Evolutionary conservation across 2,888 invertebrate species (phyloP), one percentile per base, ranked within the genome.

Genomic region (Blastobasis adustella): DNA sequence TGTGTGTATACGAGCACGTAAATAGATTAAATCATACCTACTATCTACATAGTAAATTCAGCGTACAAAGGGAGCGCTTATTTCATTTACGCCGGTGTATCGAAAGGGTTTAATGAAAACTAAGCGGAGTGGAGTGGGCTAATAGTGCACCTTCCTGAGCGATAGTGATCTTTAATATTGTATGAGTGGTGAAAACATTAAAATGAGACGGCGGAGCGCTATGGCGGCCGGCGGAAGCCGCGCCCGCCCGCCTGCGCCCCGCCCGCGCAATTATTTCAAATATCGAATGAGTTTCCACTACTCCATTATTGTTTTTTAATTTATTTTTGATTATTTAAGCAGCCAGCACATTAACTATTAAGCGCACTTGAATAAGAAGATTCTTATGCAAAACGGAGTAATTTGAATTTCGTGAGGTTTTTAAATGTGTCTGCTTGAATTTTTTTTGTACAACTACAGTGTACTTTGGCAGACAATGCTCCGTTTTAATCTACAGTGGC

Each of bases 81-180:
- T 37, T 37, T 45, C 10, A 38, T 45, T 49, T 10, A 10, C 7
- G 47, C 38, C 10, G 43, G 58, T 59, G 61, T 63, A 71, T 69
- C 65, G 73, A 78, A 82, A 82, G 77, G 75, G 79, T 80, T 79
- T 82, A 84, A 86, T 85, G 83, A 84, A 82, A 83, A 75, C 71
- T 76, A 79, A 79, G 77, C 70, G 76, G 77, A 76, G 70, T 42
- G 10, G 23, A 23, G 23, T 23, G 23, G 23, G 23, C 74, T 83
- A 79, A 81, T 81, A 81, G 76, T 77, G 76, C 72, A 65, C 76
- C 84, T 84, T 86, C 84, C 86, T 79, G 78, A 42, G 37, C 65
- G 87, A 87, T 87, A 85, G 69, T 62, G 75, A 87, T 87, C 87
- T 87, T 87, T 87, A 87, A 87, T 87, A 84, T 74, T 65, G 71